Conservation (phyloP, 1,140 invertebrate species). For the Bombyx mori region DNA sequence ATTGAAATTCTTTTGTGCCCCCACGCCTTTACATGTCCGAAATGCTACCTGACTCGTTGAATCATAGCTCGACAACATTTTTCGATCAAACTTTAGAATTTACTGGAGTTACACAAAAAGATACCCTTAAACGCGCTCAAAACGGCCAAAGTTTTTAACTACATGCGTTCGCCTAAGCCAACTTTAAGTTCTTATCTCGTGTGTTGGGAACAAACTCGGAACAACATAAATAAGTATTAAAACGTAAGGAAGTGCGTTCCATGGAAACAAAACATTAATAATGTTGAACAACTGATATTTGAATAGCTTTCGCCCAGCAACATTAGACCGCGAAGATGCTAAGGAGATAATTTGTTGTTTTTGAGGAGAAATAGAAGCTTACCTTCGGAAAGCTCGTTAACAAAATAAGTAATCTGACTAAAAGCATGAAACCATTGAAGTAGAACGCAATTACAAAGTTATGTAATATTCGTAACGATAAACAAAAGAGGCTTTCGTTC, state of each 20-base stretch:
- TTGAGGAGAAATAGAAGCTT: constrained; percentile 33
- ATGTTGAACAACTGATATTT: too few relatives aligned
- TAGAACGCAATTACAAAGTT: constrained; percentile 61
- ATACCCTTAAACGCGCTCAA: constrained; percentile 1
- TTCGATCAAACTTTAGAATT: constrained; percentile 30
- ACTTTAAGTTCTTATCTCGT: constrained; percentile 1
- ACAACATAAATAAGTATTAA: background rate
- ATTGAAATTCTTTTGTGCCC: constrained; percentile 62
- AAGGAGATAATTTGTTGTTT: constrained; percentile 29
- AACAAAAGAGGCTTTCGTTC: constrained; percentile 26
- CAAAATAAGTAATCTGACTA: constrained; percentile 60
- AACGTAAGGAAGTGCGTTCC: too few relatives aligned
- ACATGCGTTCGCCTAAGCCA: constrained; percentile 1
- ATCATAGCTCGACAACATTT: constrained; percentile 39
- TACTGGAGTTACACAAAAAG: constrained; percentile 13
- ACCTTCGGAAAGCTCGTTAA: constrained; percentile 45
- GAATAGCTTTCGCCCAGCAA: too few relatives aligned
- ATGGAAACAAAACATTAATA: too few relatives aligned
- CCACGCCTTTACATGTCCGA: constrained; percentile 51
- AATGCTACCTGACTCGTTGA: constrained; percentile 46
- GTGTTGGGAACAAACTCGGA: background rate
- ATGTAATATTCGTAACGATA: constrained; percentile 48
- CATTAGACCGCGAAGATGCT: background rate
- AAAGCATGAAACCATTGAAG: constrained; percentile 53
- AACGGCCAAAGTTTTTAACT: background rate